Evolutionary conservation across 2,113 vertebrate genomes (phyloP), one percentile per base, ranked within the genome.

Genomic region (Epinephelus moara): DNA sequence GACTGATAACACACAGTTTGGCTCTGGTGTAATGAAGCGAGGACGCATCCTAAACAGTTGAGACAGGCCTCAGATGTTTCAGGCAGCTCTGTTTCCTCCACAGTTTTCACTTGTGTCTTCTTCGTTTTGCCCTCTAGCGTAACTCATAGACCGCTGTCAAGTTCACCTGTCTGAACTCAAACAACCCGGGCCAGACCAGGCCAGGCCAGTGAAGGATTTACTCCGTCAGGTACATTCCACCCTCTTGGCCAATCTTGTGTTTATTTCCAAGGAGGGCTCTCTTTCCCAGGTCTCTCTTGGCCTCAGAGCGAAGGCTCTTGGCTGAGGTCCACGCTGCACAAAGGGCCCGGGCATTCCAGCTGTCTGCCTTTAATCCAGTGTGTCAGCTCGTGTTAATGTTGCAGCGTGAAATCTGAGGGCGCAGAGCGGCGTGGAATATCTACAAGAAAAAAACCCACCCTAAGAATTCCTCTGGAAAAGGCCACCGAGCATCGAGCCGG

Each of bases 311-410:
- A 96, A 96, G 96, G 95, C 94, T 96, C 96, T 97, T 94, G 98
- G 98, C 98, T 96, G 96, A 95, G 94, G 94, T 98, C 97, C 98
- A 98, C 92, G 71, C 94, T 92, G 95, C 96, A 99, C 98, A 99
- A 99, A 99, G 97, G 89, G 88, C 94, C 96, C 95, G 96, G 96
- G 97, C 97, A 99, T 99, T 98, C 97, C 97, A 98, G 96, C 97
- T 98, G 97, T 98, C 98, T 98, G 97, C 96, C 91, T 97, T 96
- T 99, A 99, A 99, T 99, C 98, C 98, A 96, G 94, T 95, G 97
- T 98, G 98, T 99, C 98, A 99, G 97, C 96, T 97, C 96, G 95
- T 94, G 97, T 99, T 99, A 99, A 98, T 97, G 97, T 97, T 97
- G 96, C 96, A 96, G 96, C 96, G 95, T 98, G 97, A 99, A 98